A percentile compares a stretch with the other conserved stretches of the same genome.
Evolutionary conservation across 2,113 vertebrate genomes (phyloP).

Genomic region (Chaetorhynchus papuensis): DNA sequence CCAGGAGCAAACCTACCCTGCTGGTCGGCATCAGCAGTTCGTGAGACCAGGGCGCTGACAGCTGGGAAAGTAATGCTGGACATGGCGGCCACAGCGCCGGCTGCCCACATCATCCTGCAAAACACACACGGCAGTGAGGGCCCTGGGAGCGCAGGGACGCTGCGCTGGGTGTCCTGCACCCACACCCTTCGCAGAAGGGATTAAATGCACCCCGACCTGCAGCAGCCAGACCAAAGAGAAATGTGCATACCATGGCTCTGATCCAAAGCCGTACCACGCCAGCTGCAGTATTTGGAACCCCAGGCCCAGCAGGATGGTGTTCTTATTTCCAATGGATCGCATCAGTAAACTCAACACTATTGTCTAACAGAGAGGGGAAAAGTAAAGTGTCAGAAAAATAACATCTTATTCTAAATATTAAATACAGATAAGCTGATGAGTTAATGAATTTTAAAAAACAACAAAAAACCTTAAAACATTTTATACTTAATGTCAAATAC

Average conservation of each 20-base stretch:
- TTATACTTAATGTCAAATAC: neutral
- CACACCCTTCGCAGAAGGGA: neutral
- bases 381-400: neutral
- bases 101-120: constrained; percentile 90
- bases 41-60: constrained; percentile 83
- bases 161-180: rapidly evolving
- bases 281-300: constrained; percentile 87
- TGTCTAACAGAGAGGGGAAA: constrained; percentile 62
- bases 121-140: neutral
- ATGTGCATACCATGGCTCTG: constrained; percentile 81
- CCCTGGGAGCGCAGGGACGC: rapidly evolving
- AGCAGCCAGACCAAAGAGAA: neutral
- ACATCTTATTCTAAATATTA: neutral
- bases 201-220: neutral
- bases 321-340: constrained; percentile 90
- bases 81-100: constrained; percentile 85
- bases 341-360: constrained; percentile 87
- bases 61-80: constrained; percentile 88
- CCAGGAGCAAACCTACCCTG: constrained; percentile 70
- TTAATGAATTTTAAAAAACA: neutral
- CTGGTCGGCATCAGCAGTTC: constrained; percentile 85
- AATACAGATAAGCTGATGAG: neutral
- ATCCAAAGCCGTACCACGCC: constrained; percentile 87
- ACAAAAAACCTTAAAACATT: neutral
- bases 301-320: constrained; percentile 84